Evolutionary conservation across 1,140 invertebrate species (phyloP), one percentile per base, ranked within the genome.

Genomic region (Bombus turneri): DNA sequence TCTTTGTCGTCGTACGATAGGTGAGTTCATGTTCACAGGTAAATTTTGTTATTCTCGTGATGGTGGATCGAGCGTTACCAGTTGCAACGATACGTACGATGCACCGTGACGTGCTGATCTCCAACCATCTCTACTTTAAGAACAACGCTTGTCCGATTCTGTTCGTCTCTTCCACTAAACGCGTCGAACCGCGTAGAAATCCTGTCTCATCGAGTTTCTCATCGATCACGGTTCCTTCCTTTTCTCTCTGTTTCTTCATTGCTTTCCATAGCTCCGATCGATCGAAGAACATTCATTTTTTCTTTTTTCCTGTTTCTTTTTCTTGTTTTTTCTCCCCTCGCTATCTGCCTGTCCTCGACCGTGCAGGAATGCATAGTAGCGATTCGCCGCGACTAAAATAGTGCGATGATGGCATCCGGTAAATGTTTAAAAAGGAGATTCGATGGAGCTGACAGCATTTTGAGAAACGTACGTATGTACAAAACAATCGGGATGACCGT

Each of bases 311-410:
- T 18, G 3, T 22, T 72, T 34, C 22, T 15, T 1, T 39, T 59
- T 66, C 78, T 62, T 18, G 28, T 69, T 43, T 57, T 47, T 76
- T 64, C 73, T 64, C 74, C 79, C 79, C 59, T 34, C 73, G 31
- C 62, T 77, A 79, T 73, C 62, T 66, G 13, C 12, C 64, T 37
- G 68, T 86, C 76, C 47, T 72, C 74, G 71, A 57, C 53, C 75
- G 73, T 82, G 80, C 68, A 66, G 64, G 80, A 86, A 87, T 85
- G 86, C 68, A 89, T 53, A 78, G 71, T 71, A n/a, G 4, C n/a
- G 68, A 85, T 73, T 86, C 62, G 66, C 57, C 47, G 10, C 31
- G 75, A 81, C 88, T 64, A 86, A 92, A 92, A 92, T 92, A 92
- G 86, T 87, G 59, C 82, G 47, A 73, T 91, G 91, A 93, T 87